Base-by-base conservation (phyloP, 2,888 invertebrate genomes). In the Busseola fusca region DNA sequence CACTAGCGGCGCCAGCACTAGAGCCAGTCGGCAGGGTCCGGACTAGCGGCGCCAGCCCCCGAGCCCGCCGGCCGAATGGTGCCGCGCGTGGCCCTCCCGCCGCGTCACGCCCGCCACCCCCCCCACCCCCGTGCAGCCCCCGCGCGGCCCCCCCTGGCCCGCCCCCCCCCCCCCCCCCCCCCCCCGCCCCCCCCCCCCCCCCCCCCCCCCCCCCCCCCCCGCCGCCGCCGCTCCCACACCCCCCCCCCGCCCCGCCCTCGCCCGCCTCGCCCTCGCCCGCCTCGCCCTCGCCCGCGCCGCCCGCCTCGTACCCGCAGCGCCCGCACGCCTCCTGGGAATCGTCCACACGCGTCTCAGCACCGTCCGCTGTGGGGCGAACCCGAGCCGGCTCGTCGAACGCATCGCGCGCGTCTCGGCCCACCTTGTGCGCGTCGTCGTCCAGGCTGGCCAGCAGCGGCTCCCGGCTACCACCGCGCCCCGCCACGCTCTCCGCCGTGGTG, bases 71-170 rank as follows among this genome's bases (percentile, higher is more conserved):
- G 97, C 96, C 78, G 97, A 96, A 88, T 96, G 96, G 86, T 94
- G 94, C 87, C 94, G 95, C 91, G 97, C 97, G 93, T 97, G 97
- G 1, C 97, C 97, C 92, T 97, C 97, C 86, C 97, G 96, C 84
- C 97, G 97, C 89, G 97, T 97, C 80, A 97, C 97, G 80, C 97
- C 97, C 25, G 97, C 97, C 86, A 97, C 95, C 89, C 97, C 96
- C 82, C 97, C 96, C 86, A 97, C 92, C 87, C 96, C 96, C 84
- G 96, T 96, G 87, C 96, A 96, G 81, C 97, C 96, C 74, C 96
- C 96, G 92, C 93, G 93, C 82, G 88, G 76, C 76, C 80, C 78
- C 58, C 78, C 78, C 65, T 58, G 72, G 48, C 62, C 84, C 59
- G 69, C 79, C 74, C 56, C 78, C 45, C 62, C 77, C 69, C 45